Evolutionary conservation across 37 sponge, comb jelly and placozoan genomes (phyloP), one percentile per base, ranked within the genome.

Genomic region (Eunapius fragilis): DNA sequence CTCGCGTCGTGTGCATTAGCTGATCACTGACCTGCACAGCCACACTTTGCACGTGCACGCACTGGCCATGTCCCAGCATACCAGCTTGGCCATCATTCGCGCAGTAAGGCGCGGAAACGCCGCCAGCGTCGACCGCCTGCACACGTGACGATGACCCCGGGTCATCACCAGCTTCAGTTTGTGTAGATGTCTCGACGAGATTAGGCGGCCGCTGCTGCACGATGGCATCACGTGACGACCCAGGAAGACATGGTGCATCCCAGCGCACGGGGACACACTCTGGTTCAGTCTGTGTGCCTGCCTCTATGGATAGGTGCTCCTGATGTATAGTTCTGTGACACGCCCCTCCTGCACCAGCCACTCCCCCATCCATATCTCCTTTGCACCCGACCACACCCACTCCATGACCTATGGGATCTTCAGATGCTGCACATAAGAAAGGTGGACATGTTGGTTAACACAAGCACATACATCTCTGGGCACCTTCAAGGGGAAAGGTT

Each of bases 401-500:
- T 58, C 58, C 22, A 17, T 58, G 58, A 0, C 58, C 58, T 17
- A 58, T 58, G 22, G 58, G 58, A 11, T 58, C 22, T 11, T 58
- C 58, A 3, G 58, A 58, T 19, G 58, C 58, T 58, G 58, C 26
- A 23, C 34, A 36, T 36, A 2, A 28, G 30, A 3, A n/a, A n/a
- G n/a, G n/a, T n/a, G n/a, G n/a, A n/a, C n/a, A n/a, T n/a, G n/a
- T n/a, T n/a, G n/a, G n/a, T n/a, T n/a, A n/a, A n/a, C n/a, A n/a
- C n/a, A n/a, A n/a, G n/a, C n/a, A n/a, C n/a, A n/a, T 32, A 34
- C 28, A 73, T 34, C 74, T 5, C 74, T 73, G 74, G 12, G 73
- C 34, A 75, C 75, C 75, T 75, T 35, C 75, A 31, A 35, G 75
- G 9, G 75, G 25, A 4, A 75, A 35, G 33, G 75, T 31, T 75